A percentile compares a stretch with the other conserved stretches of the same genome.
phyloP scores from a whole-genome alignment of 1,140 invertebrate genomes.

The Diachasma alloeum region DNA sequence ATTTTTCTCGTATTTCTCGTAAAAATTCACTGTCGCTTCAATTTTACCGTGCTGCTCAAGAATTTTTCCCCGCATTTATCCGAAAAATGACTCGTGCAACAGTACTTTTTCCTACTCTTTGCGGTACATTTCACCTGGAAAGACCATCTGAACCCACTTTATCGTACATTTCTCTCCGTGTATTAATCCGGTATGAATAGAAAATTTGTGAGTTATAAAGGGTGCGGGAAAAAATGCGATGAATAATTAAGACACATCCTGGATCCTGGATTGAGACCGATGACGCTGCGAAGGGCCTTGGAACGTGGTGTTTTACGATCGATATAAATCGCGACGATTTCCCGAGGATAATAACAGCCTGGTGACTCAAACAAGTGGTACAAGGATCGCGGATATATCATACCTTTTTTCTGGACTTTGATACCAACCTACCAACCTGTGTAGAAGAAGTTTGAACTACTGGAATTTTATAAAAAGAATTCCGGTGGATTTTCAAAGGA shows the following conservation, averaged over 20 bases:
- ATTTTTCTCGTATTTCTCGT: too few species aligned
- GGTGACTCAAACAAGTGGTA: slow-evolving; percentile 31
- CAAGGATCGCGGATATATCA: slow-evolving; percentile 42
- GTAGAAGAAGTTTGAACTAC: not conserved
- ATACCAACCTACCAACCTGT: not conserved
- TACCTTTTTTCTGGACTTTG: not conserved
- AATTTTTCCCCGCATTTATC: too few species aligned
- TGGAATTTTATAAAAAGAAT: not conserved
- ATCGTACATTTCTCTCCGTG: too few species aligned
- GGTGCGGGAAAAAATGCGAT: not conserved
- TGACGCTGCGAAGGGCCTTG: slow-evolving; percentile 17
- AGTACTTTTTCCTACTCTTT: too few species aligned
- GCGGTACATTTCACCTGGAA: too few species aligned
- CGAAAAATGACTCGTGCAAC: too few species aligned
- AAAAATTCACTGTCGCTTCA: too few species aligned
- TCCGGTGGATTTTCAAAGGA: not conserved
- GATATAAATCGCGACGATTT: slow-evolving; percentile 26
- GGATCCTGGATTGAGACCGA: slow-evolving; percentile 11
- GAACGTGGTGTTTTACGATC: slow-evolving; percentile 13
- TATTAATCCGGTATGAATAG: not conserved
- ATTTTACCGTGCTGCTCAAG: too few species aligned
- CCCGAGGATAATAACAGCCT: slow-evolving; percentile 16
- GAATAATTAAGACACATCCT: slow-evolving; percentile 22
- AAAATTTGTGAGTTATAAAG: not conserved
- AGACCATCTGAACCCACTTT: too few species aligned